phyloP scores from a whole-genome alignment of 2,888 invertebrate species.

The Ferrisia virgata region DNA sequence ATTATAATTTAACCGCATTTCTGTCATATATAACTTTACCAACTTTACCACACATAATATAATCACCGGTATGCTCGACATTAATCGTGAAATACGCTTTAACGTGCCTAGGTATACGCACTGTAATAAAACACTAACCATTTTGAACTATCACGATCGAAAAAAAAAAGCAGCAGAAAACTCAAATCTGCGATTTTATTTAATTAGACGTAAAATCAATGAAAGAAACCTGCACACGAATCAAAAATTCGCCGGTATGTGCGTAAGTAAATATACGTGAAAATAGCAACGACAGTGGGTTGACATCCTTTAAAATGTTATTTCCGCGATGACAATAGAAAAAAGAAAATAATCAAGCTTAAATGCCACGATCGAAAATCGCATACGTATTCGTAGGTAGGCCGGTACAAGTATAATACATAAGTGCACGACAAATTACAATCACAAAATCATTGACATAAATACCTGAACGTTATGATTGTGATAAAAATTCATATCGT shows the following conservation, averaged over 20 bases:
- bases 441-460: neutral
- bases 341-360: neutral
- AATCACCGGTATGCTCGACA: too few species aligned
- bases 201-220: neutral
- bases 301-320: slow-evolving; percentile 12
- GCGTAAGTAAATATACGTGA: neutral
- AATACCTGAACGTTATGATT: neutral
- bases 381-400: too few species aligned
- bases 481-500: neutral
- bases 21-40: too few species aligned
- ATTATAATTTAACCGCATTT: too few species aligned
- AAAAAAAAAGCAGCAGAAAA: neutral
- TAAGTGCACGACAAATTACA: neutral
- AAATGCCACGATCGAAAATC: slow-evolving; percentile 12
- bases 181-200: neutral
- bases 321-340: neutral
- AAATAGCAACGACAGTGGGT: neutral
- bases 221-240: neutral
- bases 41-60: too few species aligned
- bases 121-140: too few species aligned
- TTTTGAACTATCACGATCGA: neutral
- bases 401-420: neutral
- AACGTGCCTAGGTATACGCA: too few species aligned
- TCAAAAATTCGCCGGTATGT: neutral
- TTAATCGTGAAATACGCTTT: too few species aligned